Evolutionary conservation across 2,797 vertebrate genomes (phyloP).

Genomic region (Dryobates pubescens): DNA sequence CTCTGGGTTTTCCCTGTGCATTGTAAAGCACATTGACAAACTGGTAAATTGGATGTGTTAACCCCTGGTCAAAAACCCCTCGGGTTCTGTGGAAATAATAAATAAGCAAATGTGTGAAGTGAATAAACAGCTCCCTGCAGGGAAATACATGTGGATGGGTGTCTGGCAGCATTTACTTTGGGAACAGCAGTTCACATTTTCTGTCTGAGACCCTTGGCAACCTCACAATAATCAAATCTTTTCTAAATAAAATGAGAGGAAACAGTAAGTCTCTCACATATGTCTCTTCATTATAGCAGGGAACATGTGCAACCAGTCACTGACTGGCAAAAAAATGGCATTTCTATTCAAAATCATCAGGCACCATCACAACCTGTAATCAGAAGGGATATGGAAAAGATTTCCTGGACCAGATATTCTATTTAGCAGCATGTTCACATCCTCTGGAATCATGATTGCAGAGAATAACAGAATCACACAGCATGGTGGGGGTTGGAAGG

Average conservation of each 20-base stretch:
- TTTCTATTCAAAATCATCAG: not conserved
- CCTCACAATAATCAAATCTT: not conserved
- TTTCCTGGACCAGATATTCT: not conserved
- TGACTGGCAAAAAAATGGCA: not conserved
- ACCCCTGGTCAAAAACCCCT: not conserved
- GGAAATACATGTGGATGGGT: not conserved
- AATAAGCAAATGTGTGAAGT: not conserved
- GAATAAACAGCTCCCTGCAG: not conserved
- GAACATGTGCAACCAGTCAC: not conserved
- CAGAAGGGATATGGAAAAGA: not conserved
- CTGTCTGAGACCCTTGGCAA: not conserved
- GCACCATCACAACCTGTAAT: not conserved
- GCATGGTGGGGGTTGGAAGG: too few species aligned
- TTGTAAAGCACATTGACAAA: not conserved
- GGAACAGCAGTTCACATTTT: not conserved
- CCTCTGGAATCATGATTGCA: not conserved
- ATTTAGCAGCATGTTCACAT: not conserved
- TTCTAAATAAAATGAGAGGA: not conserved
- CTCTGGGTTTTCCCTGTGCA: not conserved
- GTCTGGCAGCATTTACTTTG: not conserved
- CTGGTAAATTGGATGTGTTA: not conserved
- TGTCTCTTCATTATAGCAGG: not conserved
- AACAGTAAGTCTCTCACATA: not conserved
- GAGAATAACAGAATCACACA: not conserved
- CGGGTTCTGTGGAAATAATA: not conserved